phyloP scores from a whole-genome alignment of 2,888 invertebrate species.

The Caenorhabditis sp. region DNA sequence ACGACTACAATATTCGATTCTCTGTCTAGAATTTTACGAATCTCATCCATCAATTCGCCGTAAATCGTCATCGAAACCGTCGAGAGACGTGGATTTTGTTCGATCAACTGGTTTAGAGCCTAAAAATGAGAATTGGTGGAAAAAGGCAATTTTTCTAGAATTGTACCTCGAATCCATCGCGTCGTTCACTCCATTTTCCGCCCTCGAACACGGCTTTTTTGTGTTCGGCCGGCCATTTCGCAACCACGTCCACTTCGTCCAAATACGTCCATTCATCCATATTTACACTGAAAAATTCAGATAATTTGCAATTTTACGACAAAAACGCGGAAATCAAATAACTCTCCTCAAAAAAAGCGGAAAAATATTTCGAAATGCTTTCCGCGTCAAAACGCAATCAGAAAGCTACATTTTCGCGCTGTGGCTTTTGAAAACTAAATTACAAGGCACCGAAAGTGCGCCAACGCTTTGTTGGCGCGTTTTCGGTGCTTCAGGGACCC shows the following conservation, averaged over 20 bases:
- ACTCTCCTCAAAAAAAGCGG: neutral
- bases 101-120: conserved; percentile 56
- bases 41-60: conserved; percentile 65
- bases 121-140: conserved; percentile 28
- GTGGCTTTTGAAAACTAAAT: too few relatives aligned
- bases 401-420: too few relatives aligned
- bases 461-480: too few relatives aligned
- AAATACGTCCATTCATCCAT: conserved; percentile 61
- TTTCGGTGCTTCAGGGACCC: too few relatives aligned
- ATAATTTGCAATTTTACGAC: conserved; percentile 3
- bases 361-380: too few relatives aligned
- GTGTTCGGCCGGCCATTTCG: conserved; percentile 58
- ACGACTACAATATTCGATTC: conserved; percentile 95
- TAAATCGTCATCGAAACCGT: conserved; percentile 60
- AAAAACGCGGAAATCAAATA: conserved; percentile 4
- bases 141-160: neutral
- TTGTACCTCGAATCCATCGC: conserved; percentile 61
- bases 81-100: conserved; percentile 62
- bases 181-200: conserved; percentile 66
- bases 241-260: conserved; percentile 62
- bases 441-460: too few relatives aligned
- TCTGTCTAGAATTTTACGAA: conserved; percentile 85
- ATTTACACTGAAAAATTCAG: neutral
- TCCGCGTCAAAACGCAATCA: too few relatives aligned
- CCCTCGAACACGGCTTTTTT: conserved; percentile 50